A percentile compares a stretch with the other conserved stretches of the same genome.
Conservation (phyloP, 64 coral and sea anemone genomes). For the Orbicella faveolata region DNA sequence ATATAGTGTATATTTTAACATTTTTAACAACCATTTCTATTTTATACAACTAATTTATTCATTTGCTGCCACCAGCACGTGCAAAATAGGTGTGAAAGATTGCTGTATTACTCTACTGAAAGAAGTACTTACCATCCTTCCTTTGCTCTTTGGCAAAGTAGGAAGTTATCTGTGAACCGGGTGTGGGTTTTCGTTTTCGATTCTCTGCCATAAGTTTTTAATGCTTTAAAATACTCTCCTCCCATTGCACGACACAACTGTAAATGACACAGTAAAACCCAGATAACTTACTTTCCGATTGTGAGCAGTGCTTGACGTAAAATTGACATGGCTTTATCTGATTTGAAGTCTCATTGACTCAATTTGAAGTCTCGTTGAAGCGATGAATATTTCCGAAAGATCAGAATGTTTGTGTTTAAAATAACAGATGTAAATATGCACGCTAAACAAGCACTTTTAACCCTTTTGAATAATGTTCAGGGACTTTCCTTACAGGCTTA, state of each 20-base stretch:
- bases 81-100: conserved; percentile 35
- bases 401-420: conserved; percentile 45
- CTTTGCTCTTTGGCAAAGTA: conserved; percentile 50
- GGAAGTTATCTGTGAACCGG: conserved; percentile 51
- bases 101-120: conserved; percentile 33
- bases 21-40: conserved; percentile 25
- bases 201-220: conserved; percentile 57
- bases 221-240: conserved; percentile 29
- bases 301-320: conserved; percentile 24
- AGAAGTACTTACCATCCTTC: conserved; percentile 32
- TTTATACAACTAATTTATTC: conserved; percentile 49
- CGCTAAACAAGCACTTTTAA: conserved; percentile 40
- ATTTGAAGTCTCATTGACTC: background rate
- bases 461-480: background rate
- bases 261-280: conserved; percentile 23
- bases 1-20: conserved; percentile 55
- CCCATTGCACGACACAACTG: background rate
- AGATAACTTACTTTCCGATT: conserved; percentile 47
- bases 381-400: conserved; percentile 44
- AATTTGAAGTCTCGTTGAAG: background rate
- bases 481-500: background rate
- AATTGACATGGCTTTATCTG: conserved; percentile 42
- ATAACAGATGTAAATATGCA: conserved; percentile 32
- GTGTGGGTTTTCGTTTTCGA: conserved; percentile 43
- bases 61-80: conserved; percentile 38